Percentiles rank a stretch among this genome's conserved stretches.
phyloP scores from a whole-genome alignment of 1,140 invertebrate species.

The Meteorus sp. region DNA sequence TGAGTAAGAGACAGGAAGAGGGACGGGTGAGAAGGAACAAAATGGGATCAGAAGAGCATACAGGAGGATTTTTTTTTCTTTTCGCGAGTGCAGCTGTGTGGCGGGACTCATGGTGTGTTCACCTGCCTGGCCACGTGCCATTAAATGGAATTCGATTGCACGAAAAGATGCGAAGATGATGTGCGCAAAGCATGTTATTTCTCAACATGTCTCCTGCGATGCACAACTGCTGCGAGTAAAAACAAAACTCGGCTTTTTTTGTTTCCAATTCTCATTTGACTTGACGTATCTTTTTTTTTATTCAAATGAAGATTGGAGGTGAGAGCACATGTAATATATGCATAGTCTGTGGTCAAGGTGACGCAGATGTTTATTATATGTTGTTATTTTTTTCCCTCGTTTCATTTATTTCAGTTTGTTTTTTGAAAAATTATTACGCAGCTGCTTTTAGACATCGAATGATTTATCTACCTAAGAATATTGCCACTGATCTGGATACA shows the following conservation, averaged over 20 bases:
- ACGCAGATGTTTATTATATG: too few relatives aligned
- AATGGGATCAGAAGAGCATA: not conserved
- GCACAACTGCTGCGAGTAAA: not conserved
- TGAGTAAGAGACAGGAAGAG: not conserved
- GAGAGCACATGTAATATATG: too few relatives aligned
- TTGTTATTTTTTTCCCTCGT: too few relatives aligned
- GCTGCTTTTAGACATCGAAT: not conserved
- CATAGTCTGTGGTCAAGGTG: too few relatives aligned
- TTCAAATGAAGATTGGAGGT: too few relatives aligned
- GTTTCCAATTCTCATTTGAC: not conserved
- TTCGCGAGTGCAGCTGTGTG: constrained; percentile 19
- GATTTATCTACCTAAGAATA: too few relatives aligned
- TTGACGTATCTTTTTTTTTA: too few relatives aligned
- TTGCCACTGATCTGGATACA: too few relatives aligned
- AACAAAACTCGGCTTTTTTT: not conserved
- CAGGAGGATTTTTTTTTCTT: constrained; percentile 9
- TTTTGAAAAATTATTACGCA: not conserved
- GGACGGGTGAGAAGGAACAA: not conserved
- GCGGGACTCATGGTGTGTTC: not conserved
- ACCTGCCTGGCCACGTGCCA: constrained; percentile 27
- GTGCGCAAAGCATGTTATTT: not conserved
- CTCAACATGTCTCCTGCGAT: not conserved
- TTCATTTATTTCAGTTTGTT: not conserved
- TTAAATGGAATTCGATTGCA: not conserved
- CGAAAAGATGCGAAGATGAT: not conserved